A percentile compares a stretch with the other conserved stretches of the same genome.
Evolutionary conservation across 2,797 vertebrate genomes (phyloP).

Genomic region (Peromyscus melanophrys): DNA sequence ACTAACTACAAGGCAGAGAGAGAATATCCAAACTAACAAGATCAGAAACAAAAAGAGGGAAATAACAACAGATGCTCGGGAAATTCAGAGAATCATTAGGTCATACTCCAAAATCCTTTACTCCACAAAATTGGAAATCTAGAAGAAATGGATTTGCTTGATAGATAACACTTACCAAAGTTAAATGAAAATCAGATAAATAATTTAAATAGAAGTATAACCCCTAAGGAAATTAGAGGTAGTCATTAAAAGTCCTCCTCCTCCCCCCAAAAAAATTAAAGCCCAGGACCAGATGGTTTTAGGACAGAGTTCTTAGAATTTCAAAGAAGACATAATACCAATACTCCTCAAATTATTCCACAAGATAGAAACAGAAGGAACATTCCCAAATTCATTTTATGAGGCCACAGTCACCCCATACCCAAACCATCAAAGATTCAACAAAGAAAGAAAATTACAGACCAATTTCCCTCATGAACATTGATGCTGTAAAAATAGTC

Average conservation of each 20-base stretch:
- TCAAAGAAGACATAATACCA: background rate
- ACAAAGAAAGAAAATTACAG: background rate
- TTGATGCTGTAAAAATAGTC: background rate
- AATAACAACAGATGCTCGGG: background rate
- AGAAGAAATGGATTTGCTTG: background rate
- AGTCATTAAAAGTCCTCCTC: background rate
- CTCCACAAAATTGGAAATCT: background rate
- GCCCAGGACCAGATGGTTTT: background rate
- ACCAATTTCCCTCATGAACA: background rate
- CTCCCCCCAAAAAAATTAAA: background rate
- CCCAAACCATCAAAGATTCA: too few species aligned
- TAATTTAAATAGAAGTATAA: background rate
- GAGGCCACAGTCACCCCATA: too few species aligned
- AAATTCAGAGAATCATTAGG: background rate
- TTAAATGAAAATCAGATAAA: background rate
- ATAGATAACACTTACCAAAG: background rate
- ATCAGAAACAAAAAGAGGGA: background rate
- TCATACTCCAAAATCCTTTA: background rate
- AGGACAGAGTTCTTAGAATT: background rate
- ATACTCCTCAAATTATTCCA: background rate
- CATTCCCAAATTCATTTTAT: background rate
- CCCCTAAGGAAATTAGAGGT: background rate
- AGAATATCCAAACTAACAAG: background rate
- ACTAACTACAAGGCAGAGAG: background rate
- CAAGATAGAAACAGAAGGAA: background rate